phyloP scores from a whole-genome alignment of 1,140 invertebrate genomes.

The Rhagoletis pomonella region DNA sequence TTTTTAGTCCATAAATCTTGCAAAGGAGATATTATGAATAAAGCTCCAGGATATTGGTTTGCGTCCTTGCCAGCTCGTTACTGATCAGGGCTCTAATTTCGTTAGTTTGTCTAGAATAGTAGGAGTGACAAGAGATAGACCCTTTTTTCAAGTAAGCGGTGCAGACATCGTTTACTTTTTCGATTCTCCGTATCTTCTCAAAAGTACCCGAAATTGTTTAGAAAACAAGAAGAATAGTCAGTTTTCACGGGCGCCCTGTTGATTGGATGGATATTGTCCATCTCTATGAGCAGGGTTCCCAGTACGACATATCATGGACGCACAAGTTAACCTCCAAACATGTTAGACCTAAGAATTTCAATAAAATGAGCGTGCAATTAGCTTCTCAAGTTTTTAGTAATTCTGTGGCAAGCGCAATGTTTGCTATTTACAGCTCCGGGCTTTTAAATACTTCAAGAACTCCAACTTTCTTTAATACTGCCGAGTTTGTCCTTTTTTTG shows the following conservation, averaged over 20 bases:
- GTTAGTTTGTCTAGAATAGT: background rate
- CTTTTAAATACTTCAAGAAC: background rate
- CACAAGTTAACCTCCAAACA: background rate
- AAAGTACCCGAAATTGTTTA: background rate
- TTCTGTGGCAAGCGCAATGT: background rate
- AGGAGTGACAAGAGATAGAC: background rate
- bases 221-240: no score
- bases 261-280: background rate
- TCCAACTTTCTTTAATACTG: background rate
- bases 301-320: background rate
- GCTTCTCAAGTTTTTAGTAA: background rate
- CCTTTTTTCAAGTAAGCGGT: background rate
- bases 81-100: conserved; percentile 21
- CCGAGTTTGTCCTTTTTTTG: background rate
- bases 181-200: conserved; percentile 4
- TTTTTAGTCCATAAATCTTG: conserved; percentile 19
- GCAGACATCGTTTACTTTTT: background rate
- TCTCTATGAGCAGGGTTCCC: conserved; percentile 17
- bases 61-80: conserved; percentile 25
- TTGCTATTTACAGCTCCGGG: background rate
- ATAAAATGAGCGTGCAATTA: background rate
- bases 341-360: conserved; percentile 28
- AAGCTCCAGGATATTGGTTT: conserved; percentile 12
- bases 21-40: background rate
- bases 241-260: no score